A percentile compares a stretch with the other conserved stretches of the same genome.
Evolutionary conservation across 2,113 vertebrate species (phyloP).

Genomic region (Fulmarus glacialis): DNA sequence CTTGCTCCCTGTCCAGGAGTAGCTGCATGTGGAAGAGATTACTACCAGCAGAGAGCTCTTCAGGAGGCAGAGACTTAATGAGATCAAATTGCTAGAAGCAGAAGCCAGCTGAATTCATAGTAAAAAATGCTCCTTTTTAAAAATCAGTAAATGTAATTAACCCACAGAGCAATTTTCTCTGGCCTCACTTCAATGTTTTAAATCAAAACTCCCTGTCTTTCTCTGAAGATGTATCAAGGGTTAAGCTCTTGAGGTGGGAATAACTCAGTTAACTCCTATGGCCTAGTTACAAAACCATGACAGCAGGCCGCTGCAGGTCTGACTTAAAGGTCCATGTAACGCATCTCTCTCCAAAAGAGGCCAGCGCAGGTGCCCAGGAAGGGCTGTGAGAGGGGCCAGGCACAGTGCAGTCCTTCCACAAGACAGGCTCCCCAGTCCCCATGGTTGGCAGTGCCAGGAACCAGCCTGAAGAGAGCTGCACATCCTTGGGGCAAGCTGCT

Average conservation of each 20-base stretch:
- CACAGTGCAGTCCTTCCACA: neutral
- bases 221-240: neutral
- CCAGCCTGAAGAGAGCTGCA: neutral
- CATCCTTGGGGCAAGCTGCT: neutral
- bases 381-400: neutral
- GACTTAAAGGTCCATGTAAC: neutral
- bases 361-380: neutral
- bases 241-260: neutral
- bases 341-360: neutral
- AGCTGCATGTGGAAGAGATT: neutral
- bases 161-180: neutral
- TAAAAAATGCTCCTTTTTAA: neutral
- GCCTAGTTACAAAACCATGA: neutral
- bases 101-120: neutral
- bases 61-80: neutral
- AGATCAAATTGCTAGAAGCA: neutral
- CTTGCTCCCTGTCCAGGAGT: neutral
- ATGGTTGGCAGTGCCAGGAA: neutral
- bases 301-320: neutral
- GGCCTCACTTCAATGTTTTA: neutral
- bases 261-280: neutral
- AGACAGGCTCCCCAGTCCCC: accelerated
- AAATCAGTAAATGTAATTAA: neutral
- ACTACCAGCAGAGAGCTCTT: neutral
- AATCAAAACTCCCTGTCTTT: neutral